These are phyloP conservation scores for Pseudomyrmex pallidus DNA, from an alignment of 1,140 invertebrate genomes.

Conservation along the genomic window DNA sequence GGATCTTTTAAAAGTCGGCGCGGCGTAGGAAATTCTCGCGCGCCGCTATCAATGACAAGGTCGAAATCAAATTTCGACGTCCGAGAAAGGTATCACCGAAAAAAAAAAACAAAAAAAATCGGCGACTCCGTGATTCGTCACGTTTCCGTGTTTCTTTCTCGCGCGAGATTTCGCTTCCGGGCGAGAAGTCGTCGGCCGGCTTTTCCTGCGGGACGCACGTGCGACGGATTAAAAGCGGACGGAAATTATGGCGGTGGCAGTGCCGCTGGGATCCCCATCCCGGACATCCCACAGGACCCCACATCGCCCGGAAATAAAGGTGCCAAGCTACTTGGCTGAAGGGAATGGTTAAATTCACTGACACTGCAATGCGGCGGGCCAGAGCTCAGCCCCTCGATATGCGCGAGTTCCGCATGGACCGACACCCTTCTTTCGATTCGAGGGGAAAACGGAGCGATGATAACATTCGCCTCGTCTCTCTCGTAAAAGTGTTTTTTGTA, in stretches of 20 bases:
- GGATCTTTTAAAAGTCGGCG: not conserved
- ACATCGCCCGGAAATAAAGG: constrained; percentile 75
- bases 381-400: constrained; percentile 25
- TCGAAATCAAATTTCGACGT: not conserved
- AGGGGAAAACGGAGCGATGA: constrained; percentile 10
- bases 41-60: not conserved
- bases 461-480: constrained; percentile 5
- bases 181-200: constrained; percentile 22
- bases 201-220: constrained; percentile 57
- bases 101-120: constrained; percentile 9
- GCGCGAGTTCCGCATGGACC: constrained; percentile 8
- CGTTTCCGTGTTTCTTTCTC: constrained; percentile 36
- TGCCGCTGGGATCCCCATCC: constrained; percentile 45
- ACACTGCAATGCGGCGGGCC: constrained; percentile 40
- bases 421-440: constrained; percentile 13
- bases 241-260: constrained; percentile 72
- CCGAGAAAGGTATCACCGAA: not conserved
- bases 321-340: constrained; percentile 62
- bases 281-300: constrained; percentile 59
- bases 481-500: constrained; percentile 23
- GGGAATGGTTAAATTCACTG: constrained; percentile 60
- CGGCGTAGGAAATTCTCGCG: not conserved
- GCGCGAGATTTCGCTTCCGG: constrained; percentile 20
- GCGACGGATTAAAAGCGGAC: constrained; percentile 68
- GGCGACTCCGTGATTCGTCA: not conserved